These are phyloP conservation scores for Geophilus truncorum DNA, from an alignment of 2,888 invertebrate species.

Conservation along the genomic window DNA sequence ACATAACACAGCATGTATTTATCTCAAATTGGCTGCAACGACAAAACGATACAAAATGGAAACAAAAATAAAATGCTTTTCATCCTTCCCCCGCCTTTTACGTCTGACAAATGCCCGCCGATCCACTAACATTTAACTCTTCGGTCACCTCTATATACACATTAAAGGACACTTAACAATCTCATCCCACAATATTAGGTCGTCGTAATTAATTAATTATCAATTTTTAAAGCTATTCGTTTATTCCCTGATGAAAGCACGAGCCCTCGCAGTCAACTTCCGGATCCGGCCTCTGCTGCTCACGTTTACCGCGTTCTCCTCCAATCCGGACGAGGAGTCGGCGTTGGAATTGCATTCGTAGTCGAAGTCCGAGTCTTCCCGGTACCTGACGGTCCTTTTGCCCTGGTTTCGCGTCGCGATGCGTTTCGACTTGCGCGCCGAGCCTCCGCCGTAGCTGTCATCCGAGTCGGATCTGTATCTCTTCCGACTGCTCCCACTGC, in stretches of 20 bases:
- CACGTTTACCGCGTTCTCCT: slow-evolving; percentile 46
- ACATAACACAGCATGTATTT: background rate
- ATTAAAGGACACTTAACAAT: slow-evolving; percentile 7
- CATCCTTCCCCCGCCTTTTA: too few species aligned
- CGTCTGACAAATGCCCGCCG: too few species aligned
- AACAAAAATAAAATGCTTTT: too few species aligned
- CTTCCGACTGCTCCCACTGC: background rate
- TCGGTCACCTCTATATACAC: background rate
- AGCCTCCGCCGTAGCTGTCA: slow-evolving; percentile 35
- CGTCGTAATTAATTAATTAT: background rate
- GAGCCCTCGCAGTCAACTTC: slow-evolving; percentile 65
- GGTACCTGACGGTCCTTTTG: slow-evolving; percentile 47
- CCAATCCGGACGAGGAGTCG: slow-evolving; percentile 40
- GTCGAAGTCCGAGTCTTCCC: slow-evolving; percentile 45
- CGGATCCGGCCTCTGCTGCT: slow-evolving; percentile 80
- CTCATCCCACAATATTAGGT: background rate
- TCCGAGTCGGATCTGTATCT: slow-evolving; percentile 30
- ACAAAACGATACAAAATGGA: too few species aligned
- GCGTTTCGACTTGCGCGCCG: slow-evolving; percentile 43
- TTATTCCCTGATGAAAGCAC: slow-evolving; percentile 35
- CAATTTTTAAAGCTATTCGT: slow-evolving; percentile 17
- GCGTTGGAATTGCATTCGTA: slow-evolving; percentile 38
- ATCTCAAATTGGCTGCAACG: background rate
- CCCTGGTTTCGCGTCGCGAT: slow-evolving; percentile 42
- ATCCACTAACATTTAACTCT: slow-evolving; percentile 29